phyloP scores from a whole-genome alignment of 2,797 vertebrate species.

The Astyanax mexicanus region DNA sequence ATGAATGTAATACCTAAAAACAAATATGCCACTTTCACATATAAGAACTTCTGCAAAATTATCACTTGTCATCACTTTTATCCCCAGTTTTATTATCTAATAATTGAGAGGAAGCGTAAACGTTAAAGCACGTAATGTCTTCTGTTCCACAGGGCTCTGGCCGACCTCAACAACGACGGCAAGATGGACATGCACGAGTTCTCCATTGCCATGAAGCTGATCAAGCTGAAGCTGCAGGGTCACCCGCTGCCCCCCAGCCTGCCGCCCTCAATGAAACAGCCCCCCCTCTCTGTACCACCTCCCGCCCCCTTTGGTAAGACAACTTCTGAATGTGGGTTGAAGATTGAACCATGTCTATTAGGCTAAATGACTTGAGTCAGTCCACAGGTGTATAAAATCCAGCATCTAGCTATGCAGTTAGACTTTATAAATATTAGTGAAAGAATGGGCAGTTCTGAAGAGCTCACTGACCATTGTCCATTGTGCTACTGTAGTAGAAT shows the following conservation, averaged over 20 bases:
- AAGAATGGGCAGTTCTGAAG: too few species aligned
- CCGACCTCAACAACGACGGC: slow-evolving; percentile 97
- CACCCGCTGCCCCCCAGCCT: slow-evolving; percentile 90
- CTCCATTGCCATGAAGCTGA: slow-evolving; percentile 99
- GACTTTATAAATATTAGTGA: too few species aligned
- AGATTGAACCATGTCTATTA: background rate
- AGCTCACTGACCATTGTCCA: too few species aligned
- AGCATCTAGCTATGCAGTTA: too few species aligned
- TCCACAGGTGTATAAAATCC: too few species aligned
- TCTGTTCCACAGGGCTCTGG: slow-evolving; percentile 86
- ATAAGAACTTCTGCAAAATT: too few species aligned
- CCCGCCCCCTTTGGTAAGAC: slow-evolving; percentile 86
- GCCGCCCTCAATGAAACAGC: slow-evolving; percentile 92
- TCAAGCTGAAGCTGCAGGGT: slow-evolving; percentile 96
- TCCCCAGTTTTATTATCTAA: background rate
- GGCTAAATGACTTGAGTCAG: slow-evolving; percentile 14
- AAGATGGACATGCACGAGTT: slow-evolving; percentile 97
- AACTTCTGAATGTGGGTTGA: background rate
- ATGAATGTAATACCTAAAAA: too few species aligned
- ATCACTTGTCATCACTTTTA: background rate
- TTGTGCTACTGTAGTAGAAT: too few species aligned
- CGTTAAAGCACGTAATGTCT: background rate
- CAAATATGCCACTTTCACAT: too few species aligned
- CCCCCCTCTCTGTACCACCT: slow-evolving; percentile 81
- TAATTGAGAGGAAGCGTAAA: background rate